These are phyloP conservation scores for Pocillopora grandis DNA, from an alignment of 92 coral and sea anemone species.

Conservation along the genomic window DNA sequence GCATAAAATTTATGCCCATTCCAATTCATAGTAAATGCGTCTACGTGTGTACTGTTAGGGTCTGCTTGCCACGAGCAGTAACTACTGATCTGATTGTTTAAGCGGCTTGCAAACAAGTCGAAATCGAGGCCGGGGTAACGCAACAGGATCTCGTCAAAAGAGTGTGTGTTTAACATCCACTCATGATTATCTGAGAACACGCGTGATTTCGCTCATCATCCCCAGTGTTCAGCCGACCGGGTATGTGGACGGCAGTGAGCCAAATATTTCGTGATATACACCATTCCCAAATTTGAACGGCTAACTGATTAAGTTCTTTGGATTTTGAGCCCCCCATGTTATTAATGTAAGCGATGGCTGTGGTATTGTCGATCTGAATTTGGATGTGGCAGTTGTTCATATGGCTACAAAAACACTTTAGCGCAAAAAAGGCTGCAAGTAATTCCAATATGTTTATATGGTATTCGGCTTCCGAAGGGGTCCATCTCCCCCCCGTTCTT, in stretches of 20 bases:
- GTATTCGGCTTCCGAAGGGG: slow-evolving; percentile 38
- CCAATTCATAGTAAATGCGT: slow-evolving; percentile 45
- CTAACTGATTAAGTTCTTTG: slow-evolving; percentile 39
- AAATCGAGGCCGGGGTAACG: slow-evolving; percentile 11
- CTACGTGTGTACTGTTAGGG: slow-evolving; percentile 16
- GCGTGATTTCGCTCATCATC: slow-evolving; percentile 54
- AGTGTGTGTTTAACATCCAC: slow-evolving; percentile 50
- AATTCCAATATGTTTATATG: slow-evolving; percentile 63
- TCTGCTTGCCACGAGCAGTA: slow-evolving; percentile 23
- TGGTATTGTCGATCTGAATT: slow-evolving; percentile 57
- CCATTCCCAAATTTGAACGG: slow-evolving; percentile 66
- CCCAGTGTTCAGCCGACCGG: slow-evolving; percentile 48
- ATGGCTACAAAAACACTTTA: slow-evolving; percentile 47
- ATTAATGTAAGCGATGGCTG: slow-evolving; percentile 68
- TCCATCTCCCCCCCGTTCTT: slow-evolving; percentile 38
- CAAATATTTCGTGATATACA: slow-evolving; percentile 51
- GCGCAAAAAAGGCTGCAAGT: slow-evolving; percentile 60
- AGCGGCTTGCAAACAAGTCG: slow-evolving; percentile 45
- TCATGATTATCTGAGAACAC: slow-evolving; percentile 58
- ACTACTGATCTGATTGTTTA: slow-evolving; percentile 27
- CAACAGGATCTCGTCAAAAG: slow-evolving; percentile 7
- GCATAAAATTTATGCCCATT: slow-evolving; percentile 11
- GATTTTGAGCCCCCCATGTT: slow-evolving; percentile 70
- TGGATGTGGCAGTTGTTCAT: slow-evolving; percentile 42
- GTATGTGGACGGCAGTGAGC: slow-evolving; percentile 63